A percentile compares a stretch with the other conserved stretches of the same genome.
phyloP scores from a whole-genome alignment of 2,113 vertebrate species.

The Cyphomyrus plagiostoma region DNA sequence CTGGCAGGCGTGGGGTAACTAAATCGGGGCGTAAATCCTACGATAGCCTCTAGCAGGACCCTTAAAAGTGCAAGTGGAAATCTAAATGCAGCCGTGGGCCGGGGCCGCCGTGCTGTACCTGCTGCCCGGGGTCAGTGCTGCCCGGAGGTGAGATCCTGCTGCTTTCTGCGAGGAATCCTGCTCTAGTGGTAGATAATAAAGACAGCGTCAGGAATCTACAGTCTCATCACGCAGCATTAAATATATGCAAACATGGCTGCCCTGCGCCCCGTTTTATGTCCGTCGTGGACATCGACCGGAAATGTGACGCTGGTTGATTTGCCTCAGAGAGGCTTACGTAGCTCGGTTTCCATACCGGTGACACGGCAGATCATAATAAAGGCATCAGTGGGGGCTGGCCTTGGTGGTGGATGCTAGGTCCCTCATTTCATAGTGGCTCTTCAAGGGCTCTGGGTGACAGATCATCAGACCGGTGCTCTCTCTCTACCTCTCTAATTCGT shows the following conservation, averaged over 20 bases:
- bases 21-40: neutral
- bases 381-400: neutral
- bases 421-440: neutral
- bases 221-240: neutral
- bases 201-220: neutral
- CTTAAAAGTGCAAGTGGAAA: conserved; percentile 3
- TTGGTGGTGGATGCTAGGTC: neutral
- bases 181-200: neutral
- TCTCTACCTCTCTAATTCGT: neutral
- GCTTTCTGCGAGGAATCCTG: neutral
- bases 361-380: neutral
- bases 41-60: neutral
- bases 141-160: neutral
- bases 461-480: neutral
- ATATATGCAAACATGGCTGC: neutral
- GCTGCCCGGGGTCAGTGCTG: neutral
- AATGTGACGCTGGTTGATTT: neutral
- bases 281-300: neutral
- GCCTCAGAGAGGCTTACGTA: neutral
- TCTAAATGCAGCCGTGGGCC: neutral
- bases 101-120: neutral
- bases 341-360: neutral
- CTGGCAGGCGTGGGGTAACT: neutral
- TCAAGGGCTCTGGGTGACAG: neutral
- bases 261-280: neutral